Evolutionary conservation across 2,797 vertebrate species (phyloP), one percentile per base, ranked within the genome.

Genomic region (Parauchenoglanis ngamensis): DNA sequence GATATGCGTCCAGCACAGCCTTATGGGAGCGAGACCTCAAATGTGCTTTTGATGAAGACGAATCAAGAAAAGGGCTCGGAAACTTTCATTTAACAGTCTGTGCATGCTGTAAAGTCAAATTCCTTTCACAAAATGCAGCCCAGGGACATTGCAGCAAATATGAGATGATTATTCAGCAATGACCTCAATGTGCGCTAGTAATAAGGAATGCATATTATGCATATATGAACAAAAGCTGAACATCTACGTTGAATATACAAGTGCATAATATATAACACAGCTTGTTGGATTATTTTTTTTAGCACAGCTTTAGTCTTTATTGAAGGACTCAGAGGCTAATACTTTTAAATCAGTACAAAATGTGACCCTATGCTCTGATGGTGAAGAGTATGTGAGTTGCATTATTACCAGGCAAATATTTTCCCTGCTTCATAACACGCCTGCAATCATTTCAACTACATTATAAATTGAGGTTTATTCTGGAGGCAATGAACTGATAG

Each of bases 41-140:
- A 91, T 91, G 88, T 86, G 90, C 89, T 90, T 91, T 90, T 91
- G 89, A 91, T 91, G 90, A 91, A 91, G 90, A 91, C 87, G 73
- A 91, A 91, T 91, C 83, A 72, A 67, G 82, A 82, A 90, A 87
- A 88, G 89, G 85, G 84, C 85, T 78, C 87, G 35, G 85, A 83
- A 86, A 77, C 79, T 83, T 86, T 89, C 79, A 85, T 89, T 91
- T 90, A 91, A 88, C 85, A 88, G 88, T 88, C 85, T 88, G 85
- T 89, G 88, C 88, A 88, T 87, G 87, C 85, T 89, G 86, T 91
- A 91, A 87, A 84, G 78, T 87, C 83, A 90, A 85, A 90, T 90
- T 90, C 78, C 85, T 89, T 90, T 90, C 87, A 86, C 80, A 83
- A 78, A 90, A 86, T 83, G 86, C 86, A 81, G 86, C 87, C 77